phyloP scores from a whole-genome alignment of 2,888 invertebrate genomes.

The Phalangium opilio region DNA sequence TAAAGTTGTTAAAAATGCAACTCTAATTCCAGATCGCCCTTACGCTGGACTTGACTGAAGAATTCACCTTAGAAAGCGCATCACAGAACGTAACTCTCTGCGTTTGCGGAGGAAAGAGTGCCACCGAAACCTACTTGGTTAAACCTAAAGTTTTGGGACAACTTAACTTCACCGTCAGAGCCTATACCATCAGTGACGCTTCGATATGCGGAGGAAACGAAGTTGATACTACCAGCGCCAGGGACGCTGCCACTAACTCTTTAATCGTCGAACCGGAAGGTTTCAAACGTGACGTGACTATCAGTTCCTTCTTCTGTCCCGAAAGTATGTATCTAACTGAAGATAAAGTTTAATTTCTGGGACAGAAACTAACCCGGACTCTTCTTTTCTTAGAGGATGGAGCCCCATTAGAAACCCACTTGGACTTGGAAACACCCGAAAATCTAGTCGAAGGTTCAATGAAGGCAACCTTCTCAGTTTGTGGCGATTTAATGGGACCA shows the following conservation, averaged over 20 bases:
- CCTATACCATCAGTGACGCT: slow-evolving; percentile 22
- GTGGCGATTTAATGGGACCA: slow-evolving; percentile 33
- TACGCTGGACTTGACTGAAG: slow-evolving; percentile 8
- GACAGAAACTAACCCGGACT: too few relatives aligned
- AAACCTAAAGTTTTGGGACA: slow-evolving; percentile 25
- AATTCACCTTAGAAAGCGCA: slow-evolving; percentile 4
- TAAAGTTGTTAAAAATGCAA: background rate
- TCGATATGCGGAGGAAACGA: slow-evolving; percentile 5
- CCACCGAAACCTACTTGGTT: slow-evolving; percentile 21
- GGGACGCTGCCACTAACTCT: background rate
- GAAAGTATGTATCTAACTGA: slow-evolving; percentile 35
- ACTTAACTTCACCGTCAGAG: slow-evolving; percentile 25
- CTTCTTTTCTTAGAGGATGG: too few relatives aligned
- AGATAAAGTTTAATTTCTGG: too few relatives aligned
- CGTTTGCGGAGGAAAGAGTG: slow-evolving; percentile 9
- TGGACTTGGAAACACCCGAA: too few relatives aligned
- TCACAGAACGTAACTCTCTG: slow-evolving; percentile 8
- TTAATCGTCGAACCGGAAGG: slow-evolving; percentile 43
- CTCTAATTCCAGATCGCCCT: slow-evolving; percentile 7
- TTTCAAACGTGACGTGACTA: slow-evolving; percentile 45
- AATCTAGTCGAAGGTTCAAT: too few relatives aligned
- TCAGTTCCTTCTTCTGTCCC: slow-evolving; percentile 46
- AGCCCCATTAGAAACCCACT: too few relatives aligned
- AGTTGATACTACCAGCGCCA: background rate
- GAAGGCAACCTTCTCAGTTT: background rate